phyloP scores from a whole-genome alignment of 2,888 invertebrate species.

The Eristalinus sepulchralis region DNA sequence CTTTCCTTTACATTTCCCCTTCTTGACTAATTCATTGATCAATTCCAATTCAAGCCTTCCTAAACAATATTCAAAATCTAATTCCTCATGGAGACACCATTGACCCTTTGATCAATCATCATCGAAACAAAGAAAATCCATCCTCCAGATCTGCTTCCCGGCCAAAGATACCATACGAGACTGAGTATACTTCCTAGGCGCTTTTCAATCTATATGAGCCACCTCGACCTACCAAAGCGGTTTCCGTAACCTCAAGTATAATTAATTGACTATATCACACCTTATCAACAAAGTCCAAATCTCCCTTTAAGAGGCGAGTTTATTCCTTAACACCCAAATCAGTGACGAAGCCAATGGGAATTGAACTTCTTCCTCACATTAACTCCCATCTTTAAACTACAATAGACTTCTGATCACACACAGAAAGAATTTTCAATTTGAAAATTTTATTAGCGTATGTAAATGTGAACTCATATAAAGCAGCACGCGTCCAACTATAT shows the following conservation, averaged over 20 bases:
- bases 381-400: neutral
- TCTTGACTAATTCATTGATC: too few species aligned
- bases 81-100: too few species aligned
- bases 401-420: conserved; percentile 13
- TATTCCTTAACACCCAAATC: neutral
- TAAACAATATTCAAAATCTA: too few species aligned
- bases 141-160: too few species aligned
- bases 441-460: conserved; percentile 59
- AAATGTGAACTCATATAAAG: conserved; percentile 62
- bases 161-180: too few species aligned
- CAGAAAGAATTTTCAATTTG: conserved; percentile 19
- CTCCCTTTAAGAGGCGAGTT: neutral
- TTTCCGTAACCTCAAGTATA: neutral
- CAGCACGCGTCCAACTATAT: conserved; percentile 69
- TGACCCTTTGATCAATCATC: too few species aligned
- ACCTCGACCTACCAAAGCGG: neutral
- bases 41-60: too few species aligned
- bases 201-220: neutral
- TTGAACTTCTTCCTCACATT: neutral
- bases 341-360: neutral
- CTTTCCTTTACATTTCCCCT: too few species aligned
- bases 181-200: too few species aligned
- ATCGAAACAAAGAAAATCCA: too few species aligned
- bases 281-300: neutral
- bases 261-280: neutral